Base-by-base conservation (phyloP, 1,140 invertebrate genomes). In the Neodiprion fabricii region DNA sequence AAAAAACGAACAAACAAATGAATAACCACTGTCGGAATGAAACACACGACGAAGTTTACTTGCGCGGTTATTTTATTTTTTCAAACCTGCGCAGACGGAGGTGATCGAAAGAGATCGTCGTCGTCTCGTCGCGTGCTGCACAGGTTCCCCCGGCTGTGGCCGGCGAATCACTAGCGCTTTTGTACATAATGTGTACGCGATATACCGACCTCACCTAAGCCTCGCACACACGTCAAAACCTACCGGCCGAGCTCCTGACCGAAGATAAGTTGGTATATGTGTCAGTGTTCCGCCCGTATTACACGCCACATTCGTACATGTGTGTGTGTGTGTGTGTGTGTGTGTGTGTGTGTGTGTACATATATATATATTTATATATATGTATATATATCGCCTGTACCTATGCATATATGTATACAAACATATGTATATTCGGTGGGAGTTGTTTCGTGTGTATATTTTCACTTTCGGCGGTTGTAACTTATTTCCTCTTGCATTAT, bases 151-250 rank as follows among this genome's bases (percentile, higher is more conserved):
- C 53, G 53, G 53, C 53, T 61, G 53, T 9, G 53, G n/a, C 53
- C 53, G 53, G 53, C n/a, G 53, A 61, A 61, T 61, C 53, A 61
- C 53, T 61, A 61, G n/a, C 53, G 4, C 53, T 61, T 61, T 61
- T 61, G n/a, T 17, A 61, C 4, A 40, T 40, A 40, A 40, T 40
- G 28, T 40, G 2, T 40, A 40, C 28, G 28, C 2, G 28, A 40
- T 40, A 40, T 40, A 40, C 28, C 28, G 28, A 40, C 28, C 28
- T 40, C 28, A 40, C 28, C 28, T 40, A 40, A 40, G 28, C n/a
- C 53, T 61, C 5, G 11, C n/a, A 61, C 53, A 61, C n/a, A 61
- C 53, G 53, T 14, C 53, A 12, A 61, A 17, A 61, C 53, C 53
- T 12, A 14, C 11, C 53, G 53, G 11, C n/a, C 11, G 53, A 14